A percentile compares a stretch with the other conserved stretches of the same genome.
Evolutionary conservation across 2,888 invertebrate genomes (phyloP).

Genomic region (Dryomyza anilis): DNA sequence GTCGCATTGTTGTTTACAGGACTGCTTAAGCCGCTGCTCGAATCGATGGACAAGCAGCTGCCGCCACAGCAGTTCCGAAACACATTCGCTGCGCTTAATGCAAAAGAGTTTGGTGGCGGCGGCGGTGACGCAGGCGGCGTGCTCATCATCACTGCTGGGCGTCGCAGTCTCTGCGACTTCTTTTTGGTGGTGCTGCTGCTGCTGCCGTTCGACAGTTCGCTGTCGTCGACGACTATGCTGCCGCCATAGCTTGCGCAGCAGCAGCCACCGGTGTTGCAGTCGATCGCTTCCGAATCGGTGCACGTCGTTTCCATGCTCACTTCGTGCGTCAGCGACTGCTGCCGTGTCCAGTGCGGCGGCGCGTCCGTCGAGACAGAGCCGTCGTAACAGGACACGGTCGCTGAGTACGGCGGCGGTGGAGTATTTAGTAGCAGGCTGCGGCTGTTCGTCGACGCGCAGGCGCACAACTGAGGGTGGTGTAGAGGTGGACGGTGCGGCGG

Average conservation of each 20-base stretch:
- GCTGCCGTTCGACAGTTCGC: conserved; percentile 36
- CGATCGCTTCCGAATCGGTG: conserved; percentile 36
- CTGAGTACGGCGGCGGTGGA: conserved; percentile 44
- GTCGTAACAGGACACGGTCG: too few relatives aligned
- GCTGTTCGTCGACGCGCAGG: conserved; percentile 31
- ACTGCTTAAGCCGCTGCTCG: conserved; percentile 31
- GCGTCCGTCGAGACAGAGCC: conserved; percentile 34
- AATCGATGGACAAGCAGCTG: conserved; percentile 43
- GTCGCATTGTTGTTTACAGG: conserved; percentile 24
- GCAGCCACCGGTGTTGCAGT: conserved; percentile 46
- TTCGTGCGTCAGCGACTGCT: conserved; percentile 21
- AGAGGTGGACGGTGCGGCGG: conserved; percentile 54
- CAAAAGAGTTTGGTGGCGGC: conserved; percentile 36
- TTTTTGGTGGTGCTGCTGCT: conserved; percentile 33
- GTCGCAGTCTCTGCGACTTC: conserved; percentile 29
- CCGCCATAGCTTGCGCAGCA: conserved; percentile 53
- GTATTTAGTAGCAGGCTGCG: conserved; percentile 33
- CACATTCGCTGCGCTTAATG: conserved; percentile 47
- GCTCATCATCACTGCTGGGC: background rate
- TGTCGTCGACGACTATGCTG: conserved; percentile 47
- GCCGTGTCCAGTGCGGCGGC: too few relatives aligned
- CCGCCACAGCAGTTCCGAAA: conserved; percentile 54
- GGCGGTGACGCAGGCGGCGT: conserved; percentile 17
- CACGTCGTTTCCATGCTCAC: conserved; percentile 35
- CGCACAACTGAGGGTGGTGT: conserved; percentile 48